Evolutionary conservation across 2,888 invertebrate genomes (phyloP).

Genomic region (Acrobeloides nanus): DNA sequence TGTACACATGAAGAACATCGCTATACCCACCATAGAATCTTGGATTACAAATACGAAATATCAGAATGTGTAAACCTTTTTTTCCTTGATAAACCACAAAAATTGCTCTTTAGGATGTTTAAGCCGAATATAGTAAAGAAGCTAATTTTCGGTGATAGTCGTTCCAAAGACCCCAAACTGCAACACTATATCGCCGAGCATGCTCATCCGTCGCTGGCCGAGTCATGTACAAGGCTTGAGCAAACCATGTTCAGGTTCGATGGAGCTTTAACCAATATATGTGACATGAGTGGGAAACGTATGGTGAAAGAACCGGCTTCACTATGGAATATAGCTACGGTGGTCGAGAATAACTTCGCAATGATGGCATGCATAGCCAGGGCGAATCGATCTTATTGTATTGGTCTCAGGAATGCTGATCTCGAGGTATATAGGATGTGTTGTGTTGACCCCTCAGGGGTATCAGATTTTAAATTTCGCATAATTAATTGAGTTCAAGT

Average conservation of each 20-base stretch:
- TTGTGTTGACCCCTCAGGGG: too few species aligned
- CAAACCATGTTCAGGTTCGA: too few species aligned
- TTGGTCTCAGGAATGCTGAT: constrained; percentile 70
- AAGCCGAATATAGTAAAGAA: too few species aligned
- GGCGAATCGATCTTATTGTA: constrained; percentile 75
- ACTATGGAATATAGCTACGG: too few species aligned
- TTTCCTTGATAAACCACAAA: constrained; percentile 7
- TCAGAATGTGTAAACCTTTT: constrained; percentile 11
- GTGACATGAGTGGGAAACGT: too few species aligned
- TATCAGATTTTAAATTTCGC: too few species aligned
- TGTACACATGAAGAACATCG: constrained; percentile 20
- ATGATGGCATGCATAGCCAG: constrained; percentile 71
- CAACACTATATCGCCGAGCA: constrained; percentile 52
- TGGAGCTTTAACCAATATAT: too few species aligned
- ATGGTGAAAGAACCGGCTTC: too few species aligned
- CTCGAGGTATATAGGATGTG: too few species aligned
- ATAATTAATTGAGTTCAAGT: too few species aligned
- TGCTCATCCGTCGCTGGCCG: constrained; percentile 51
- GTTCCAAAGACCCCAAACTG: constrained; percentile 37
- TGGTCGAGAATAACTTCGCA: constrained; percentile 60
- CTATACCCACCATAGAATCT: constrained; percentile 25
- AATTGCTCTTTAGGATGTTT: constrained; percentile 21
- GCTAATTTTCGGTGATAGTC: too few species aligned
- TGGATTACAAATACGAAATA: constrained; percentile 19
- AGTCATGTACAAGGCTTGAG: too few species aligned